Base-by-base conservation (phyloP, 2,113 vertebrate genomes). In the Larimichthys polyactis region DNA sequence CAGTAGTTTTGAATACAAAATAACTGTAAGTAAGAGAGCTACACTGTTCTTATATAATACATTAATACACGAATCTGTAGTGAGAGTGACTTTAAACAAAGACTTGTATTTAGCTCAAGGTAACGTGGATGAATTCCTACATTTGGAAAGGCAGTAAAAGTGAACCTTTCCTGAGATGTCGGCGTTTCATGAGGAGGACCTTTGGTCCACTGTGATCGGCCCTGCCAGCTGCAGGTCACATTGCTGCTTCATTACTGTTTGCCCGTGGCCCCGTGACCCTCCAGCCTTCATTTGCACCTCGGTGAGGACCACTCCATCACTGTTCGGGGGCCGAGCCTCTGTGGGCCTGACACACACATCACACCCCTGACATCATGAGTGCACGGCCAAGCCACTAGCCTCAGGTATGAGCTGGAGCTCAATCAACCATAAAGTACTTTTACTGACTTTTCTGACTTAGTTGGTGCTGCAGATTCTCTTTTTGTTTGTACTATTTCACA, bases 281-380 rank as follows among this genome's bases (percentile, higher is more conserved):
- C 57, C 79, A 72, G 80, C 78, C 81, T 94, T 95, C 93, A 95
- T 95, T 95, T 95, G 74, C 94, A 93, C 94, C 91, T 89, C 2
- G 57, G 94, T 95, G 95, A 91, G 85, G 91, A 95, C 82, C 88
- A 81, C 83, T 95, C 93, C 92, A 94, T 95, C 94, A 95, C 89
- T 66, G 82, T 11, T 68, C 52, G 11, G 76, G 60, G 85, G 70
- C 78, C 36, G 19, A 72, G 46, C 44, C 83, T 82, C 76, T 49
- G n/a, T 70, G 73, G 59, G 19, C n/a, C 89, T 66, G 68, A 82
- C 82, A 91, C 81, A 84, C 70, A 29, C 79, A 91, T 73, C 76
- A 71, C 86, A 88, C 77, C 84, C 40, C 81, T 90, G 87, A 92
- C 82, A 81, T 89, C 83, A 90, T 20, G 74, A 55, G 55, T 44